Evolutionary conservation across 2,888 invertebrate species (phyloP).

Genomic region (Steinernema hermaphroditum): DNA sequence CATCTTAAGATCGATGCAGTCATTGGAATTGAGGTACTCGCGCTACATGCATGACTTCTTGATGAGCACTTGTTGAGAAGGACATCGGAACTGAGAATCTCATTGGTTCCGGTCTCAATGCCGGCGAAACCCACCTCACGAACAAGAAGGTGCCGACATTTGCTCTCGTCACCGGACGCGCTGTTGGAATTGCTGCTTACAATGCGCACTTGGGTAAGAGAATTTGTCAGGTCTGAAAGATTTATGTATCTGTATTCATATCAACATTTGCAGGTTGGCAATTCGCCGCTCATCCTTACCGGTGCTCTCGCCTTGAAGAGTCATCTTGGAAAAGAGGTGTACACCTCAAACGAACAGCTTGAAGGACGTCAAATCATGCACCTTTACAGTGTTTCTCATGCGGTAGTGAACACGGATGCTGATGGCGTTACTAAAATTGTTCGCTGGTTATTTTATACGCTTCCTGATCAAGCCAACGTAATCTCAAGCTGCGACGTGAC

Average conservation of each 20-base stretch:
- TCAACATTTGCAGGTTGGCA: constrained; percentile 86
- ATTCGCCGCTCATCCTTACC: constrained; percentile 95
- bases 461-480: constrained; percentile 74
- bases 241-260: background rate
- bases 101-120: constrained; percentile 76
- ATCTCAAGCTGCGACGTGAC: background rate
- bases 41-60: background rate
- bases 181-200: constrained; percentile 97
- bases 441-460: constrained; percentile 84
- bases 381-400: constrained; percentile 94
- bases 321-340: constrained; percentile 84
- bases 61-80: constrained; percentile 29
- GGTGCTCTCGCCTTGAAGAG: constrained; percentile 75
- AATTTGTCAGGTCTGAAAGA: constrained; percentile 72
- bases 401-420: constrained; percentile 84
- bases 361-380: constrained; percentile 99
- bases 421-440: constrained; percentile 78
- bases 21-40: constrained; percentile 72
- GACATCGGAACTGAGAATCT: constrained; percentile 90
- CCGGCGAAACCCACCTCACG: constrained; percentile 93
- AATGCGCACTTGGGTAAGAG: constrained; percentile 87
- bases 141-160: constrained; percentile 94
- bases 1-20: constrained; percentile 65
- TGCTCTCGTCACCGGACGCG: constrained; percentile 91
- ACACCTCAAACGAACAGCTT: constrained; percentile 96